Base-by-base conservation (phyloP, 92 coral and sea anemone species). In the Ricordea florida region DNA sequence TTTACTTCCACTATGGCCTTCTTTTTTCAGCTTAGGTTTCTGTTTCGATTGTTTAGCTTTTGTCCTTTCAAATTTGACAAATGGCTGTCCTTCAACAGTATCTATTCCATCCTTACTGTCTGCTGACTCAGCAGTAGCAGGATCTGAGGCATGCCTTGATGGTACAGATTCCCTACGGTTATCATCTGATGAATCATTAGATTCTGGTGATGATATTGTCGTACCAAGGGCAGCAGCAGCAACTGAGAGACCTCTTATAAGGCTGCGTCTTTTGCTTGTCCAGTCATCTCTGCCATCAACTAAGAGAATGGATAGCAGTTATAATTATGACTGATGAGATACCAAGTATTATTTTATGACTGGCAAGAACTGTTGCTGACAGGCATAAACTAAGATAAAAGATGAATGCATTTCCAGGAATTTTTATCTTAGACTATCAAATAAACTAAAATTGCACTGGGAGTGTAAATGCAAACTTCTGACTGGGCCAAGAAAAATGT, bases 211-310 rank as follows among this genome's bases (percentile, higher is more conserved):
- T 42, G 70, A 74, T 4, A 84, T 44, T 0, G 84, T 55, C 25
- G 88, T 57, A 18, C 81, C 78, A 56, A 84, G 30, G 27, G 78
- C 93, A 10, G 87, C 93, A 15, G 99, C 97, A 16, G 92, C 97
- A 8, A 85, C 92, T 66, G 98, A 84, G 25, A 94, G 45, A 67
- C 90, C 87, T 6, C 75, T 81, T 24, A 96, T 59, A 25, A 96
- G 24, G 35, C 86, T 89, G 18, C 17, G 89, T 6, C 93, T 76
- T 73, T 85, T 86, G 28, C 36, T 65, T 22, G 59, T 81, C 49
- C 69, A 50, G 15, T 71, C 78, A 13, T 57, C 60, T 42, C 22
- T 73, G 37, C 70, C 66, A 49, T 78, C 83, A 65, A 83, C 89
- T 88, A 15, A 2, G 33, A 36, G n/a, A n/a, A n/a, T n/a, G n/a